Evolutionary conservation across 2,797 vertebrate species (phyloP), one percentile per base, ranked within the genome.

Genomic region (Bradypodion ventrale): DNA sequence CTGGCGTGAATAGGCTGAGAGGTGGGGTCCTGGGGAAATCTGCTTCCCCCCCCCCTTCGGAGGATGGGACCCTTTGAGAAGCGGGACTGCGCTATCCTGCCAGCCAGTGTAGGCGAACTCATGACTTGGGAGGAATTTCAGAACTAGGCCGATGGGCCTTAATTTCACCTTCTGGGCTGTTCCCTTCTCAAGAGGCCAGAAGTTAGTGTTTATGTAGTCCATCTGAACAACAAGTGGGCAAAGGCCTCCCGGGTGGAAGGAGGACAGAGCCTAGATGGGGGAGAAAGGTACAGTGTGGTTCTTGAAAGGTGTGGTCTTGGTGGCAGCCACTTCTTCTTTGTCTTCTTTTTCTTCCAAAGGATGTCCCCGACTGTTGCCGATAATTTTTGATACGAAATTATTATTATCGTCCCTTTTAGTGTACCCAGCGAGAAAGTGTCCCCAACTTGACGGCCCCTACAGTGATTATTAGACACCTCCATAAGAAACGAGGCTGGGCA

Each of bases 201-300:
- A 89, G 37, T 87, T 90, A 83, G 94, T 92, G 93, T 95, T 89
- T 90, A 68, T 82, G 75, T 69, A 84, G 83, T 76, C 78, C 92
- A 92, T 91, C 93, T 91, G 96, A 94, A 95, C 95, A 92, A 76
- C 95, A 94, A 96, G 95, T 95, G 96, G 95, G 95, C 94, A 93
- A 91, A 93, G 93, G 94, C 49, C 6, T 2, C 49, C 44, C 40
- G 32, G 32, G 32, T 56, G 42, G 60, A 23, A 2, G 56, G 65
- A 15, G 3, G 21, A 37, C 42, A 46, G 19, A 5, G 49, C 93
- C 95, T 95, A 96, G 94, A 96, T 95, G 93, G 93, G 1, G 32
- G 42, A 32, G 9, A 95, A 93, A 95, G 95, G 93, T 90, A 89
- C 93, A n/a, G n/a, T n/a, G n/a, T n/a, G n/a, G n/a, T 93, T 89